Evolutionary conservation across 2,113 vertebrate species (phyloP), one percentile per base, ranked within the genome.

Genomic region (Naja naja): DNA sequence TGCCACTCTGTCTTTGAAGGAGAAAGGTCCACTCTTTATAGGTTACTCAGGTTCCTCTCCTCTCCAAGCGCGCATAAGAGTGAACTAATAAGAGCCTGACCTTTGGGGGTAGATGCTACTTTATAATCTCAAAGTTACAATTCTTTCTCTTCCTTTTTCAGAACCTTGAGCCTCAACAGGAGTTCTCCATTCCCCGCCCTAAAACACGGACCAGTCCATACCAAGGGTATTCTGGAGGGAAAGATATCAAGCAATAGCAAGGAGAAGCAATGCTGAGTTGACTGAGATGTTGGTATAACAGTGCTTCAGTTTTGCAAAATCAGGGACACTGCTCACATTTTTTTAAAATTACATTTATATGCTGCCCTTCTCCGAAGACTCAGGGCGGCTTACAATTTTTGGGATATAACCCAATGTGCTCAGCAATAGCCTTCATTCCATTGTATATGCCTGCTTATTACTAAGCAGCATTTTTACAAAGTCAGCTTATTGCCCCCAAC

Each of bases 121-220:
- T 94, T 91, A 90, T 91, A 85, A 89, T 7, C 5, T 95, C 91
- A 96, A 93, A 5, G 27, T 0, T 60, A 90, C 53, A 49, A n/a
- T 49, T 49, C 47, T 49, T 27, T 94, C 5, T 23, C 95, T 96
- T 55, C 20, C 95, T 93, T 96, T 97, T 74, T 4, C 95, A 97
- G 97, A 90, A 92, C 11, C 95, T 97, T 0, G 90, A 95, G 25
- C 54, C 95, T 0, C 87, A 92, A 54, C 95, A 91, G 86, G 96
- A 97, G 20, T 98, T 97, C 92, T 96, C 96, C 60, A 97, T 98
- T 58, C 97, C 97, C 91, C 95, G 97, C 1, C 93, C 96, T 89
- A 96, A 97, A 89, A 74, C 96, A 2, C 93, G 87, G 12, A 85
- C 94, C 45, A 97, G 96, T 90, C 96, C 97, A 0, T 97, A 97